Evolutionary conservation across 2,113 vertebrate species (phyloP), one percentile per base, ranked within the genome.

Genomic region (Sinosuthora webbiana): DNA sequence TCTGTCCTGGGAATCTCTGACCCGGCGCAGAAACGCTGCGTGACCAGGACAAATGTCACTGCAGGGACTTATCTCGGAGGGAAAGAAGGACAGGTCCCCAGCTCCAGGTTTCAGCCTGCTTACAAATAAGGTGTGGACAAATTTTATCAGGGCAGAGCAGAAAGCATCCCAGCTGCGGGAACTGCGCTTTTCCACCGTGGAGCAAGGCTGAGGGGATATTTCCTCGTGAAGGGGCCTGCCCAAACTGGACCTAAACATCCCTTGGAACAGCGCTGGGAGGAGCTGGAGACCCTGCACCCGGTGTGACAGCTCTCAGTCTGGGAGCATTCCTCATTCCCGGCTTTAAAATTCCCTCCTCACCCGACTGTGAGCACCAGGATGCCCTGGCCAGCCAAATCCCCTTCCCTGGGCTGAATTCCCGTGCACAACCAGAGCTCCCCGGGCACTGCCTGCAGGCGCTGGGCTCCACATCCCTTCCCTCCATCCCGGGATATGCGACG

Each of bases 111-210:
- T 28, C 53, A 65, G 64, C 52, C 42, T 83, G 85, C 89, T 95
- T 78, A 41, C 63, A 42, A 79, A 74, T 39, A 16, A 93, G 70
- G 59, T 47, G 89, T 86, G 81, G 78, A 37, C 41, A 31, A 67
- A 56, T 73, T 62, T 90, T 77, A 90, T 80, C 85, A 59, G 87
- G 84, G 83, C 71, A 89, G 75, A 92, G 79, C 80, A 75, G 84
- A 83, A 93, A 80, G 83, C 87, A 93, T 94, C 93, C 70, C 33
- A 19, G 52, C 56, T 19, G 37, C 1, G 0, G 15, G 76, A 69
- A 5, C 33, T 30, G 45, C 20, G 1, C 20, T 4, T 22, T n/a
- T 41, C 19, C 3, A 1, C 52, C 21, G 2, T 0, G 20, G 59
- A 37, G 23, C 14, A 39, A 45, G 44, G 5, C 9, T 2, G 7